Conservation (phyloP, 2,113 vertebrate genomes). For the Caloenas nicobarica region DNA sequence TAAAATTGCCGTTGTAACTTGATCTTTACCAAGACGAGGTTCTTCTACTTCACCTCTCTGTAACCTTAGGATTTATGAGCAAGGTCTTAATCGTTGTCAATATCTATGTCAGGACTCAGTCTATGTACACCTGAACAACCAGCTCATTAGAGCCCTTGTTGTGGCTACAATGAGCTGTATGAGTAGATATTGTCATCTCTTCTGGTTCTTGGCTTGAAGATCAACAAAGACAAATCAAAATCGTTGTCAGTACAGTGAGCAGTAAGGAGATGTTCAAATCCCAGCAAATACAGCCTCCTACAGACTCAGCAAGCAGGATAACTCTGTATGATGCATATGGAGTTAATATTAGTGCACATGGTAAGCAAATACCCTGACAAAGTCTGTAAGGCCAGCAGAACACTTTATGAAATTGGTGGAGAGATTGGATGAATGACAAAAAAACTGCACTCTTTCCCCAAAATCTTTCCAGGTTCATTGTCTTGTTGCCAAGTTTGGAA, state of each 20-base stretch:
- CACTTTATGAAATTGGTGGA: not conserved
- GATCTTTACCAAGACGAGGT: not conserved
- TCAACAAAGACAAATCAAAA: not conserved
- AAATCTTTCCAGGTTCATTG: not conserved
- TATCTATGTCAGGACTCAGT: not conserved
- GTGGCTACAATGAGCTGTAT: not conserved
- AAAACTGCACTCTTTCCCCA: not conserved
- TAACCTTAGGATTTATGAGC: not conserved
- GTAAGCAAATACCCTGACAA: not conserved
- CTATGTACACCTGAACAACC: not conserved
- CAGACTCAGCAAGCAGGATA: not conserved
- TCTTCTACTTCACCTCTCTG: not conserved
- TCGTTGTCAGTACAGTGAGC: not conserved
- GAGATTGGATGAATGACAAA: not conserved
- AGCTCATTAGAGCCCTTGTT: not conserved
- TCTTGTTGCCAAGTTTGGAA: not conserved
- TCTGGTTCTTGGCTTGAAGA: not conserved
- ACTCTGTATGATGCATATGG: fast-evolving
- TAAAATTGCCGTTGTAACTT: not conserved
- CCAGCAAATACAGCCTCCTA: not conserved
- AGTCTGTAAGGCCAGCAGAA: not conserved
- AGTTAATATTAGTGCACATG: not conserved
- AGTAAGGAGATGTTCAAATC: not conserved
- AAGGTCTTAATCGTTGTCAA: not conserved
- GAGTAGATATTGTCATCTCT: not conserved